A percentile compares a stretch with the other conserved stretches of the same genome.
phyloP scores from a whole-genome alignment of 2,113 vertebrate genomes.

The Neolamprologus variostigma region DNA sequence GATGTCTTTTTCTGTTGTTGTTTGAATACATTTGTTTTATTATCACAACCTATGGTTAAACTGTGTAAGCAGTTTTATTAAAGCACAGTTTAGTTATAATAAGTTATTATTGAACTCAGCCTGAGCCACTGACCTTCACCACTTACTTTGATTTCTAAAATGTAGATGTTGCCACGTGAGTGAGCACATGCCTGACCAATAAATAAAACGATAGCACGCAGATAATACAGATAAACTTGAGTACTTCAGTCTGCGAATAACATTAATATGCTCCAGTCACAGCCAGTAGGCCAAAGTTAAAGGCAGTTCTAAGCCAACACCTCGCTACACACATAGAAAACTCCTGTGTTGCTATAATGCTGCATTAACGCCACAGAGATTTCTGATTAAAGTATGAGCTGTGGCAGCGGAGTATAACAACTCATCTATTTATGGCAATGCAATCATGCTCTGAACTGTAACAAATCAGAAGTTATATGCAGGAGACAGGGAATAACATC shows the following conservation, averaged over 20 bases:
- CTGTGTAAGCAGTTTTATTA: background rate
- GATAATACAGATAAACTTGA: background rate
- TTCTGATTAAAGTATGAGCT: background rate
- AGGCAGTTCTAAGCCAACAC: background rate
- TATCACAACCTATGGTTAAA: background rate
- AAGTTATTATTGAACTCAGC: background rate
- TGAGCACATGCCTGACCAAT: background rate
- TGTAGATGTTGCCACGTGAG: background rate
- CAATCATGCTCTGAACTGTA: background rate
- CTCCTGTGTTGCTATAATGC: background rate
- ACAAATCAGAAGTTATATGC: background rate
- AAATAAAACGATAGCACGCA: background rate
- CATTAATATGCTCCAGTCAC: background rate
- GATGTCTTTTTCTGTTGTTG: background rate
- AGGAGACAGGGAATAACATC: background rate
- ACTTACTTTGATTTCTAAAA: background rate
- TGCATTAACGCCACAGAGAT: background rate
- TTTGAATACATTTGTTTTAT: background rate
- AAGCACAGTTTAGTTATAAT: background rate
- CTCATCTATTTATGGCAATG: background rate
- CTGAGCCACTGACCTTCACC: slow-evolving; percentile 12
- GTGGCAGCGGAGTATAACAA: background rate
- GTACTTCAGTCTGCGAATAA: background rate
- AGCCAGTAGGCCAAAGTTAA: background rate
- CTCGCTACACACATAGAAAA: background rate